phyloP scores from a whole-genome alignment of 1,140 invertebrate genomes.

The Lordiphosa mommai region DNA sequence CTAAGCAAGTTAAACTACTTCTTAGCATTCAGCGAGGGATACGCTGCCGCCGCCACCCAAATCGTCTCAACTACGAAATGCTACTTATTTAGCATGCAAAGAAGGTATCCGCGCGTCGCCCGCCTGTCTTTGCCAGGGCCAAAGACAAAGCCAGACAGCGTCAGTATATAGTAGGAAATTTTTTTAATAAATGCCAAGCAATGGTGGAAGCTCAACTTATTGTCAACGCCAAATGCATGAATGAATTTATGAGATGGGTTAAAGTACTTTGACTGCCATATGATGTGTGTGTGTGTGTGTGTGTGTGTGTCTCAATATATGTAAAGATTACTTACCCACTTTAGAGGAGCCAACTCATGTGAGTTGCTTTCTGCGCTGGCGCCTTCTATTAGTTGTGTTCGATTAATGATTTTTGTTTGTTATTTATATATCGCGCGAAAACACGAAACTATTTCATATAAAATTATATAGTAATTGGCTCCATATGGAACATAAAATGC shows the following conservation, averaged over 20 bases:
- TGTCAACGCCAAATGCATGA: constrained; percentile 57
- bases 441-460: constrained; percentile 12
- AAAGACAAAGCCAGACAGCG: constrained; percentile 20
- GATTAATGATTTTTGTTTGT: neutral
- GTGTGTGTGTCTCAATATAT: constrained; percentile 10
- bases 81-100: constrained; percentile 53
- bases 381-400: constrained; percentile 30
- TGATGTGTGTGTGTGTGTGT: constrained; percentile 15
- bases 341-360: constrained; percentile 67
- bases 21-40: constrained; percentile 20
- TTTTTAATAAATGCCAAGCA: constrained; percentile 51
- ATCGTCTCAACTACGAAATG: constrained; percentile 8
- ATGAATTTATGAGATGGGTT: constrained; percentile 39
- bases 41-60: constrained; percentile 9
- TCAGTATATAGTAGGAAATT: constrained; percentile 1
- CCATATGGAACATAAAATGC: constrained; percentile 17
- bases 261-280: neutral
- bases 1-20: constrained; percentile 45
- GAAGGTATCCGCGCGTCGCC: constrained; percentile 12
- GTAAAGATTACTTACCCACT: constrained; percentile 62
- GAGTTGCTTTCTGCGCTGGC: constrained; percentile 52
- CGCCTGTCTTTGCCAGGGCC: constrained; percentile 1
- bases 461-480: constrained; percentile 19
- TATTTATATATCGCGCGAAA: constrained; percentile 22
- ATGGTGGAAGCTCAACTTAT: constrained; percentile 26